Percentiles rank a stretch among this genome's conserved stretches.
phyloP scores from a whole-genome alignment of 2,888 invertebrate species.

The Vanessa cardui region DNA sequence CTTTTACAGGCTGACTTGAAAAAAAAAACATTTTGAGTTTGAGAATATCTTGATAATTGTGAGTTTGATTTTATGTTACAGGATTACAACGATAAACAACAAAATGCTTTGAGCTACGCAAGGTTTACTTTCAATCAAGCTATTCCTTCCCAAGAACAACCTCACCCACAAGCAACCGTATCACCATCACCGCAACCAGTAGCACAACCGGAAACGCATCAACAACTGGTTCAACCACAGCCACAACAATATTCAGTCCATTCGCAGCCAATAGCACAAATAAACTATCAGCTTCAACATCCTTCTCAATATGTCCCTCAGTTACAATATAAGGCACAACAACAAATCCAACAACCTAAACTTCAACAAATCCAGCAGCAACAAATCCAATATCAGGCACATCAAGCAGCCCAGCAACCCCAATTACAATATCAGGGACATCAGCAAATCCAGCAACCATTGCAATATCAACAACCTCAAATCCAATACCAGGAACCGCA shows the following conservation, averaged over 20 bases:
- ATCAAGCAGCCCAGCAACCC: constrained; percentile 34
- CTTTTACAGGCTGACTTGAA: no score
- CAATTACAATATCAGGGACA: constrained; percentile 32
- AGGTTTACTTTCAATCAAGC: constrained; percentile 57
- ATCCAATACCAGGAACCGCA: constrained; percentile 24
- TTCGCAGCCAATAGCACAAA: constrained; percentile 37
- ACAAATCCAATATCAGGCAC: constrained; percentile 29
- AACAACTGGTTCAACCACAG: constrained; percentile 33
- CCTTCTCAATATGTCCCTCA: constrained; percentile 32
- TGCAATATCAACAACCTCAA: constrained; percentile 30
- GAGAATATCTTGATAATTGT: no score
- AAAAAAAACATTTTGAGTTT: no score
- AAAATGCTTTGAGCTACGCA: constrained; percentile 66
- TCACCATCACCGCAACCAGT: constrained; percentile 31
- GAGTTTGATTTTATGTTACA: constrained; percentile 43
- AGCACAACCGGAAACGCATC: constrained; percentile 26
- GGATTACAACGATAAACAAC: constrained; percentile 55
- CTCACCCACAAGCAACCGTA: constrained; percentile 32
- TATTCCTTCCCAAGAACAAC: constrained; percentile 23
- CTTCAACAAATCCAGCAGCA: constrained; percentile 30
- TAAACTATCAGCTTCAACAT: constrained; percentile 44
- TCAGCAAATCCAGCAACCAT: constrained; percentile 25
- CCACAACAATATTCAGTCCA: constrained; percentile 38
- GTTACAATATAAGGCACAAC: constrained; percentile 32
- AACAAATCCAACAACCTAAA: constrained; percentile 30